Evolutionary conservation across 2,888 invertebrate genomes (phyloP).

Genomic region (Parnassius mnemosyne): DNA sequence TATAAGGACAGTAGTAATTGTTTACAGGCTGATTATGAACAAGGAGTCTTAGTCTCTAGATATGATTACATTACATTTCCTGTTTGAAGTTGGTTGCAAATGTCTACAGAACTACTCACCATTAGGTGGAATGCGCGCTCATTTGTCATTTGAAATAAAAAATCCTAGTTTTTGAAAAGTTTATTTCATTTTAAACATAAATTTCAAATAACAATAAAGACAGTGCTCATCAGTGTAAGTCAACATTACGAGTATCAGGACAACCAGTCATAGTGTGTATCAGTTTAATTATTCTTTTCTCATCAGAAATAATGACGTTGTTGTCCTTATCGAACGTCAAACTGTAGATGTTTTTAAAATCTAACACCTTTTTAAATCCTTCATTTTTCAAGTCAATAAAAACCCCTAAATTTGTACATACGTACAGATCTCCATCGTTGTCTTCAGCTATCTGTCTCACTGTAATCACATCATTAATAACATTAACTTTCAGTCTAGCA

Average conservation of each 20-base stretch:
- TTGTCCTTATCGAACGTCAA: constrained; percentile 58
- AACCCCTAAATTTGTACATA: constrained; percentile 56
- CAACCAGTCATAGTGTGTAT: constrained; percentile 44
- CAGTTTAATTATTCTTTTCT: constrained; percentile 48
- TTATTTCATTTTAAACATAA: constrained; percentile 16
- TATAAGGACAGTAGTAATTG: no score
- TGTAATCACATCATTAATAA: constrained; percentile 45
- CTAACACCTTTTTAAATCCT: constrained; percentile 44
- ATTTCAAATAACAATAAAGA: neutral
- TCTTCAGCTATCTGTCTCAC: constrained; percentile 62
- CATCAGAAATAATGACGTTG: constrained; percentile 55
- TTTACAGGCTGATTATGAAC: no score
- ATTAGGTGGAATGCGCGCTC: no score
- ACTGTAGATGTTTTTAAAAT: constrained; percentile 50
- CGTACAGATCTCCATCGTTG: constrained; percentile 48
- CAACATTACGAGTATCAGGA: constrained; percentile 27
- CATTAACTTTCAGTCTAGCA: constrained; percentile 30
- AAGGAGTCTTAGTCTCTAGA: no score
- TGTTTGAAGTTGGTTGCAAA: no score
- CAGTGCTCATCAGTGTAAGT: constrained; percentile 35
- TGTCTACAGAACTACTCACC: no score
- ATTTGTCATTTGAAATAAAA: neutral
- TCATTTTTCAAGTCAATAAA: constrained; percentile 35
- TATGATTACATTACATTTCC: no score
- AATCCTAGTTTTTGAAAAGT: neutral